Conservation (phyloP, 2,797 vertebrate genomes). For the Selene dorsalis region DNA sequence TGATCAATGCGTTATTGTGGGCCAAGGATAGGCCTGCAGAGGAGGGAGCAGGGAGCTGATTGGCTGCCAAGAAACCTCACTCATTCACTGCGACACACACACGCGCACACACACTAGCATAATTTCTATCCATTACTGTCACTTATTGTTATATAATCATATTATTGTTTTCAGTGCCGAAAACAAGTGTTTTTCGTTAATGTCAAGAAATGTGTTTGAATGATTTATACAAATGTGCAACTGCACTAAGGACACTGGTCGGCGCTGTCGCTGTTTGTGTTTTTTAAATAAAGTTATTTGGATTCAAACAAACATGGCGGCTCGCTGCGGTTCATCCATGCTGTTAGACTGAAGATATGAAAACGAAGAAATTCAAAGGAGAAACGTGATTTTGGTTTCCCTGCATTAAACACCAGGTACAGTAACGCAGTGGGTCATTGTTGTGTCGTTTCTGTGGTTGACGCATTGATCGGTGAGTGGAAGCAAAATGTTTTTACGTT, state of each 20-base stretch:
- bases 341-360: neutral
- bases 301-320: slow-evolving; percentile 78
- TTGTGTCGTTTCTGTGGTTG: neutral
- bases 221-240: neutral
- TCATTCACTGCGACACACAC: neutral
- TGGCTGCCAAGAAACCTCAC: slow-evolving; percentile 56
- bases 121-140: too few relatives aligned
- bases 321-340: slow-evolving; percentile 23
- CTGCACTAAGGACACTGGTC: neutral
- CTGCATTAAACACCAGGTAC: slow-evolving; percentile 37
- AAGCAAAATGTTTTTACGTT: neutral
- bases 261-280: neutral
- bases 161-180: too few relatives aligned
- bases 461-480: neutral
- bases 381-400: neutral
- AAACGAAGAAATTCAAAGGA: neutral
- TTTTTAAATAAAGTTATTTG: slow-evolving; percentile 66
- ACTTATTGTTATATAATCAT: too few relatives aligned
- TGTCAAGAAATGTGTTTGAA: too few relatives aligned
- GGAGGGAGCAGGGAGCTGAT: slow-evolving; percentile 63
- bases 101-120: neutral
- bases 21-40: neutral
- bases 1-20: slow-evolving; percentile 50
- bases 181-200: too few relatives aligned
- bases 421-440: neutral